Percentiles rank a stretch among this genome's conserved stretches.
Evolutionary conservation across 1,140 invertebrate species (phyloP).

Genomic region (Hestina assimilis): DNA sequence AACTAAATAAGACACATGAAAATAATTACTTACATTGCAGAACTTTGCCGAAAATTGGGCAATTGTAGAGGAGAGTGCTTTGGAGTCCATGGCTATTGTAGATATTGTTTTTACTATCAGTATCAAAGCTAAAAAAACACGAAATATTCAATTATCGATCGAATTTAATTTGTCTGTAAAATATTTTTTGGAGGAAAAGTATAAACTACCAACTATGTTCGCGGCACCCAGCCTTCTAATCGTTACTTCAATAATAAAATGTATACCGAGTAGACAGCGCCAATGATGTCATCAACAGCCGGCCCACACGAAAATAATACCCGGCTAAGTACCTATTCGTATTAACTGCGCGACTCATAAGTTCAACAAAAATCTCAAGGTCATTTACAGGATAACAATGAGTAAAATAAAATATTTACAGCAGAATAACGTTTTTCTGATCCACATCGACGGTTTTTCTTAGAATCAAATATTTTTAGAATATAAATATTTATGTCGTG

Average conservation of each 20-base stretch:
- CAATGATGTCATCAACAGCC: constrained; percentile 1
- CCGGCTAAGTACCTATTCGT: neutral
- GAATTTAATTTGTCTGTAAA: neutral
- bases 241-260: neutral
- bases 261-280: neutral
- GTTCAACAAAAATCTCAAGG: neutral
- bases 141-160: neutral
- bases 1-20: neutral
- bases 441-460: constrained; percentile 9
- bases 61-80: constrained; percentile 49
- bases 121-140: constrained; percentile 41
- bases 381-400: neutral
- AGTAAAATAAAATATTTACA: constrained; percentile 13
- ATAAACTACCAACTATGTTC: neutral
- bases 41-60: constrained; percentile 64
- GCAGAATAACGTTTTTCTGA: constrained; percentile 1
- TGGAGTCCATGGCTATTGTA: constrained; percentile 48
- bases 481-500: neutral
- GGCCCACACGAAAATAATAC: neutral
- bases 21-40: constrained; percentile 55
- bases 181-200: too few species aligned
- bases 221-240: neutral
- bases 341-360: neutral
- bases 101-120: constrained; percentile 28
- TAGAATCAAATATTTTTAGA: neutral